phyloP scores from a whole-genome alignment of 2,888 invertebrate species.

The Scaeva pyrastri region DNA sequence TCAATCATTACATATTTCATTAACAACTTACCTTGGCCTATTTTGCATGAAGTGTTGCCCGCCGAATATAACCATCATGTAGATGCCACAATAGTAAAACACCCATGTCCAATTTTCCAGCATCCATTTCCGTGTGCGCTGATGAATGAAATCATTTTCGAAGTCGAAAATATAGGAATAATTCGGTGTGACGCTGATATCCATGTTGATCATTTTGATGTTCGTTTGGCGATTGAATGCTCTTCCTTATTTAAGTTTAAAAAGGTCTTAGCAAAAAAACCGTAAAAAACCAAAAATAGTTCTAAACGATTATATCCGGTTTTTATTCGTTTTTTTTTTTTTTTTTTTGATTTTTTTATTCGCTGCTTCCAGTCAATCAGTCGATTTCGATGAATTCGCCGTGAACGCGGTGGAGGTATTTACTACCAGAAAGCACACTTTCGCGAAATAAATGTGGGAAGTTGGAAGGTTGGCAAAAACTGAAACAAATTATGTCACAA shows the following conservation, averaged over 20 bases:
- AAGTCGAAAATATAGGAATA: conserved; percentile 98
- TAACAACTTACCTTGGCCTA: conserved; percentile 88
- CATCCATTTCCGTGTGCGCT: conserved; percentile 97
- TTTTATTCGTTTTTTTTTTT: conserved; percentile 38
- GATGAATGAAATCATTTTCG: conserved; percentile 96
- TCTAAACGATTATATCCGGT: conserved; percentile 69
- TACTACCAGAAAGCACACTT: conserved; percentile 36
- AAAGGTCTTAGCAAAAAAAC: conserved; percentile 18
- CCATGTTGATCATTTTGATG: conserved; percentile 84
- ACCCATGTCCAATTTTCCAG: conserved; percentile 97
- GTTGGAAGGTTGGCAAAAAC: conserved; percentile 37
- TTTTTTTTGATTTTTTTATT: neutral
- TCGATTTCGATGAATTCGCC: conserved; percentile 41
- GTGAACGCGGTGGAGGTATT: conserved; percentile 27
- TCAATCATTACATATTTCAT: conserved; percentile 10
- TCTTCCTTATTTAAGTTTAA: conserved; percentile 22
- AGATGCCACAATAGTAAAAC: conserved; percentile 93
- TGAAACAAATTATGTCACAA: conserved; percentile 71
- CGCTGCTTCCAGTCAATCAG: conserved; percentile 36
- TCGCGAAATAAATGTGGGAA: conserved; percentile 55
- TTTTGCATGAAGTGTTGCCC: conserved; percentile 97
- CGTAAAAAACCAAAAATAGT: conserved; percentile 33
- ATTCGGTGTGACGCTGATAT: conserved; percentile 89
- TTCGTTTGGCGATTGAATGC: neutral
- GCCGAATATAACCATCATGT: conserved; percentile 97